phyloP scores from a whole-genome alignment of 2,888 invertebrate species.

The Notodonta dromedarius region DNA sequence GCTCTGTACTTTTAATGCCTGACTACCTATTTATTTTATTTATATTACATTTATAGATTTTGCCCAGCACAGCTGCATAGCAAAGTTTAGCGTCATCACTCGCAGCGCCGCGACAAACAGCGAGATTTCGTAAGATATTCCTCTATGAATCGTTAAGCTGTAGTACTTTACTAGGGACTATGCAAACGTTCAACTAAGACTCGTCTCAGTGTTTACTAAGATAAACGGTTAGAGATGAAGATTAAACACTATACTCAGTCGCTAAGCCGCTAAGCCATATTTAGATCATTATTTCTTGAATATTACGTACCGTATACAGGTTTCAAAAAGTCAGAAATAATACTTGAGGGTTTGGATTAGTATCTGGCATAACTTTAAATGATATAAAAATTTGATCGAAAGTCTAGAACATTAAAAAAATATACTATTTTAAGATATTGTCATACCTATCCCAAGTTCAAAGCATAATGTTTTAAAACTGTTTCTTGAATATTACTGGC shows the following conservation, averaged over 20 bases:
- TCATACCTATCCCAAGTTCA: too few species aligned
- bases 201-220: not conserved
- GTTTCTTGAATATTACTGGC: too few species aligned
- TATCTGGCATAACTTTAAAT: too few species aligned
- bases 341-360: too few species aligned
- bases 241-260: not conserved
- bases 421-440: too few species aligned
- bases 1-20: too few species aligned
- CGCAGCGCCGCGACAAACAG: not conserved
- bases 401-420: too few species aligned
- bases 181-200: not conserved
- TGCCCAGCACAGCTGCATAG: not conserved
- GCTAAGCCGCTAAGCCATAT: not conserved
- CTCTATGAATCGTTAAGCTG: slow-evolving; percentile 4
- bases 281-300: too few species aligned
- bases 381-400: too few species aligned
- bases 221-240: not conserved
- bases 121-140: not conserved
- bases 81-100: not conserved
- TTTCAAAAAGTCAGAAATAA: too few species aligned
- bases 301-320: too few species aligned
- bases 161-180: not conserved
- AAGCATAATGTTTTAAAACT: too few species aligned
- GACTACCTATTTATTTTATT: not conserved
- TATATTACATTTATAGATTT: not conserved